Evolutionary conservation across 2,113 vertebrate genomes (phyloP), one percentile per base, ranked within the genome.

Genomic region (Galeopterus variegatus): DNA sequence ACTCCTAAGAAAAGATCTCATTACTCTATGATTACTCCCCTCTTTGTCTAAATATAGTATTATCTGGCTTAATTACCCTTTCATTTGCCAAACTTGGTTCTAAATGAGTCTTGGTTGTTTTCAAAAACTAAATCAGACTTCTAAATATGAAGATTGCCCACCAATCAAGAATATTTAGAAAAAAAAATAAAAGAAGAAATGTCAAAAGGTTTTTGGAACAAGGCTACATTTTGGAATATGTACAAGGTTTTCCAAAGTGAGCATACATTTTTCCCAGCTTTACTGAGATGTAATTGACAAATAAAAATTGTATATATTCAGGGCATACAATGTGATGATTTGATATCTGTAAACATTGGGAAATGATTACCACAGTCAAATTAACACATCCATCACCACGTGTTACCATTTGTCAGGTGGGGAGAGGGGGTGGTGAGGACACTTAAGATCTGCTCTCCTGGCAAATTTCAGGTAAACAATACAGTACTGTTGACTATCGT

Each of bases 51-150:
- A 83, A 82, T 60, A 76, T 24, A 76, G 56, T 54, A 62, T 48
- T 73, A 75, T 69, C 56, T 33, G 58, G 24, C 85, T 89, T 84
- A 84, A 62, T 70, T 62, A 96, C 41, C 26, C 76, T 72, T 64
- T 92, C 56, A 73, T 45, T 87, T 92, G 48, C 36, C 48, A 95
- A 65, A 81, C 64, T 81, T 92, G 9, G n/a, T 84, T 77, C 70
- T 86, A 64, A 90, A 73, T 56, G 65, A 24, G 18, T 75, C 64
- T 90, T 58, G 31, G 36, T 86, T 93, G 28, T 64, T 90, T 80
- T 94, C n/a, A 90, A 90, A 91, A 93, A 54, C 65, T 36, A 41
- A 65, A 56, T 33, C 36, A 86, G 36, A 18, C 23, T 90, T 80
- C 64, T 79, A 90, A 80, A 73, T 65, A 93, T 90, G 56, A 93